Conservation (phyloP, 2,113 vertebrate species). For the Alligator mississippiensis region DNA sequence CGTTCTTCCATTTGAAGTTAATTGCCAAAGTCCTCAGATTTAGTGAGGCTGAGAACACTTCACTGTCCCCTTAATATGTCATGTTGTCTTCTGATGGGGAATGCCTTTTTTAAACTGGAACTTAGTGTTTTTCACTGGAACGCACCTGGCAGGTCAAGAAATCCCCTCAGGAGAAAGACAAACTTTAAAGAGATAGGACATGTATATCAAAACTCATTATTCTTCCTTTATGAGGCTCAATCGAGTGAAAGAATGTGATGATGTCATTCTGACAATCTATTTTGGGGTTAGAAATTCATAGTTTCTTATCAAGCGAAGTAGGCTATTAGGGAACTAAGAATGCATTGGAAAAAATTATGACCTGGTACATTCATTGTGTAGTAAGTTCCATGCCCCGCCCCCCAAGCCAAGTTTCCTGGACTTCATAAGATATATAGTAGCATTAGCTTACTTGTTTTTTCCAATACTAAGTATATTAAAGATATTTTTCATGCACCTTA, state of each 20-base stretch:
- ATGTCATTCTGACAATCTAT: conserved; percentile 72
- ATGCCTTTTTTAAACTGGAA: conserved; percentile 57
- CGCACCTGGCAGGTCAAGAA: conserved; percentile 71
- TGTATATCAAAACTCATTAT: conserved; percentile 77
- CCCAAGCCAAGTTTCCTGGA: neutral
- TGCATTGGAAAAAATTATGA: conserved; percentile 41
- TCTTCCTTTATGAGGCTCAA: conserved; percentile 69
- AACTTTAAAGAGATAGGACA: conserved; percentile 74
- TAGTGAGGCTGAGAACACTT: neutral
- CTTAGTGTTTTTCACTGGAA: conserved; percentile 64
- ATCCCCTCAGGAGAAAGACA: conserved; percentile 71
- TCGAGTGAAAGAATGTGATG: conserved; percentile 67
- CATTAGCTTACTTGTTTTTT: neutral
- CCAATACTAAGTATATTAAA: neutral
- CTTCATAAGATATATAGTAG: neutral
- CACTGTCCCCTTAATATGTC: conserved; percentile 62
- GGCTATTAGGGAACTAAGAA: conserved; percentile 44
- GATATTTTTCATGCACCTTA: neutral
- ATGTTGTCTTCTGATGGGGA: conserved; percentile 42
- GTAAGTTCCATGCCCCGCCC: neutral
- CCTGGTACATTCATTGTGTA: conserved; percentile 50
- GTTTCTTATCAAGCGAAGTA: conserved; percentile 65
- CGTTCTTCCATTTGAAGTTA: neutral
- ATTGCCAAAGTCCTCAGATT: conserved; percentile 16
- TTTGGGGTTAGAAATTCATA: conserved; percentile 71